Conservation (phyloP, 1,140 invertebrate genomes). For the Trachymyrmex cornetzi region DNA sequence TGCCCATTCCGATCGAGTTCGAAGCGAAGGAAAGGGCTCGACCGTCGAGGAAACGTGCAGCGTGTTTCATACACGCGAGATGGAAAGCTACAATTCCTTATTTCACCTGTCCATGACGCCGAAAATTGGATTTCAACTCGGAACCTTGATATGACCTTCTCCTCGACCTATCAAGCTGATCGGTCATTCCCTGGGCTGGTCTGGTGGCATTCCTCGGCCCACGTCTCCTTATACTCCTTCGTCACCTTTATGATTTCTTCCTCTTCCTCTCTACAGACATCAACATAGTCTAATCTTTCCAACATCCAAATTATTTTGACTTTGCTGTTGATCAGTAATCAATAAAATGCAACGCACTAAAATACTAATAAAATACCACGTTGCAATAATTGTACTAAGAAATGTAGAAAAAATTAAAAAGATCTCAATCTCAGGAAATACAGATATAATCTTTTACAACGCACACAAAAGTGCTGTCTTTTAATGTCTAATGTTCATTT, state of each 20-base stretch:
- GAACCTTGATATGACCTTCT: constrained; percentile 63
- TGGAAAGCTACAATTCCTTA: not conserved
- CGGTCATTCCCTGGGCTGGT: constrained; percentile 39
- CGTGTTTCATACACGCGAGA: constrained; percentile 1
- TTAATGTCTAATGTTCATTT: not conserved
- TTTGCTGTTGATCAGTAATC: not conserved
- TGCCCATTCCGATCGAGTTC: constrained; percentile 44
- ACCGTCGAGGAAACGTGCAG: not conserved
- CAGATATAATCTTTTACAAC: not conserved
- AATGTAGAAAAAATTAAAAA: not conserved
- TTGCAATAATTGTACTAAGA: not conserved
- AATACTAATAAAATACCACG: not conserved
- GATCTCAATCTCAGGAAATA: not conserved
- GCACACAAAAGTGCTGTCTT: not conserved
- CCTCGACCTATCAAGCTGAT: constrained; percentile 22
- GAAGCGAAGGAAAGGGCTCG: constrained; percentile 44
- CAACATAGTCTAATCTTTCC: not conserved
- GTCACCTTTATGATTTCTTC: constrained; percentile 30
- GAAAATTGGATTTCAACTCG: constrained; percentile 41
- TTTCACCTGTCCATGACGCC: constrained; percentile 16
- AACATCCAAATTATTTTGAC: not conserved
- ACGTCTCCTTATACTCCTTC: constrained; percentile 53
- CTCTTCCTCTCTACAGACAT: constrained; percentile 9
- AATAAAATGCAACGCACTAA: not conserved
- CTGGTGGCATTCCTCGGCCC: constrained; percentile 61